Base-by-base conservation (phyloP, 1,140 invertebrate genomes). In the Meloidogyne hapla region DNA sequence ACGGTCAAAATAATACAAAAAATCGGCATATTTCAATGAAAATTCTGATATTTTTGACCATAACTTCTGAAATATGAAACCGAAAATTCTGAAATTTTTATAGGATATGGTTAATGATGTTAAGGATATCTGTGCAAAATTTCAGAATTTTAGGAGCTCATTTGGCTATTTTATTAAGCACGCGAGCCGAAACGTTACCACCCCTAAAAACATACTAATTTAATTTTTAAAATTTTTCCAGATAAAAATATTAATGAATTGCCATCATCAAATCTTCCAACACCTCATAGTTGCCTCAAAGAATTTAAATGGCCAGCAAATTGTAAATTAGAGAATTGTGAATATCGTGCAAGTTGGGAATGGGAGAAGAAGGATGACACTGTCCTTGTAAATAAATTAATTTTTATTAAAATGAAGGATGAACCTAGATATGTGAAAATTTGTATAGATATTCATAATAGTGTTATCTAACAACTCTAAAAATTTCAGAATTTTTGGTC, bases 211-310 rank as follows among this genome's bases (percentile, higher is more conserved):
- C 0, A 8, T n/a, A 5, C 18, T 56, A 6, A n/a, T 6, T n/a
- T n/a, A 6, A n/a, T 56, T 56, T n/a, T 8, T 8, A n/a, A n/a
- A 8, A 56, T n/a, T 56, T 56, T 56, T n/a, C 8, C 48, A 56
- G 48, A 56, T 56, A 56, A 56, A 56, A 56, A 56, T 56, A 8
- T 21, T n/a, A 56, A 56, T n/a, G 48, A 56, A 56, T 18, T 3
- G 18, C 1, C 6, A 5, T n/a, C 18, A 21, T 56, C n/a, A 56
- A 56, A 56, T 56, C 18, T 56, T 56, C 90, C 92, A 9, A 91
- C 93, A 89, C 38, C 9, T 9, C 75, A 92, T 25, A 62, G 62
- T 8, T 87, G 87, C 74, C 40, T 78, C 12, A 82, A 76, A n/a
- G 83, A 85, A 73, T 87, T 77, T 74, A 78, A 78, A 21, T 84